Base-by-base conservation (phyloP, 2,113 vertebrate genomes). In the Myotis lucifugus region DNA sequence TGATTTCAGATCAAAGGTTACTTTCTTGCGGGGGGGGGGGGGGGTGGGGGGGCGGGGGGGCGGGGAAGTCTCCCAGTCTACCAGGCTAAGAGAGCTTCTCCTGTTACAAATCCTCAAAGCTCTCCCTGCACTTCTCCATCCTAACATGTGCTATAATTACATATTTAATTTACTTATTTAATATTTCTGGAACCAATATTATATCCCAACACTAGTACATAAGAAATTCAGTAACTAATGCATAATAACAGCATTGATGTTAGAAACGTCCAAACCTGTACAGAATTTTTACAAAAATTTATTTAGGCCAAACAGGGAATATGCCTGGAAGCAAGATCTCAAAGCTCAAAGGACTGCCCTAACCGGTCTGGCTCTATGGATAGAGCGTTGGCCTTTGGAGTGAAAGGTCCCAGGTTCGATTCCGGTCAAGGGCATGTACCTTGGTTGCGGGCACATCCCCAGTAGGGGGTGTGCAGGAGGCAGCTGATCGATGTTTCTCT, bases 151-250 rank as follows among this genome's bases (percentile, higher is more conserved):
- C 66, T n/a, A 86, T 13, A 85, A 54, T 46, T 64, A 48, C 17
- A 46, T 4, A 69, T 87, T 85, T 88, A 61, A 72, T 19, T 89
- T 48, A 72, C 76, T 70, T 89, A 18, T 70, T 90, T 50, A 78
- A 9, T 92, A 21, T 56, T 86, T 83, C 5, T 81, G 37, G 14
- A 61, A 85, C 13, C 46, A 83, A 34, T 83, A 37, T 83, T 86
- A 32, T 61, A 46, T 32, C 7, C 27, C 79, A 92, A 70, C 21
- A 67, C 32, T 21, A 42, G 13, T 27, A 93, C 50, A 72, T n/a
- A n/a, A 73, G 67, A 77, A 92, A 66, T 66, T 56, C 76, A 70
- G 56, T 66, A 90, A 92, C 56, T 94, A 25, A 40, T 64, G 29
- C 29, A 82, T 54, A 5, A 72, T 59, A 78, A 77, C 18, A 29